A percentile compares a stretch with the other conserved stretches of the same genome.
phyloP scores from a whole-genome alignment of 2,113 vertebrate genomes.

The Leptobrachium ailaonicum region DNA sequence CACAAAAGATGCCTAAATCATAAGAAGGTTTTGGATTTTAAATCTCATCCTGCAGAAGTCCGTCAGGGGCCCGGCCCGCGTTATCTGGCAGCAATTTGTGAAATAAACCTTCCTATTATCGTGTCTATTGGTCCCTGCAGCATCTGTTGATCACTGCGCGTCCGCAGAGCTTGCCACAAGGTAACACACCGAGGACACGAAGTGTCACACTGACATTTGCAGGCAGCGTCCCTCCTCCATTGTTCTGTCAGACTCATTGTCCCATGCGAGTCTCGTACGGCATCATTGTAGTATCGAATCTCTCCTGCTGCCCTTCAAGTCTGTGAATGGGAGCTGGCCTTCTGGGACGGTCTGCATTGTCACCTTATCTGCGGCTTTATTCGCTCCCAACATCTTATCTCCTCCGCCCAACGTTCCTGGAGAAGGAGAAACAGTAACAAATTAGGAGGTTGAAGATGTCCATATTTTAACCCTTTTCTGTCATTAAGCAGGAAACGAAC shows the following conservation, averaged over 20 bases:
- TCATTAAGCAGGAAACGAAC: not conserved
- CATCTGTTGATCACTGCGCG: conserved; percentile 15
- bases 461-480: conserved; percentile 28
- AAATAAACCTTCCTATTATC: conserved; percentile 9
- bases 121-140: conserved; percentile 3
- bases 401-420: conserved; percentile 18
- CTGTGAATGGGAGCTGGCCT: conserved; percentile 36
- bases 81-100: conserved; percentile 23
- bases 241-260: conserved; percentile 45
- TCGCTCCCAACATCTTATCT: conserved; percentile 46
- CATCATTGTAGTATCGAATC: conserved; percentile 46
- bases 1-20: not conserved
- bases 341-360: conserved; percentile 37
- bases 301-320: conserved; percentile 45
- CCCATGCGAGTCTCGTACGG: conserved; percentile 27
- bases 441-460: conserved; percentile 37
- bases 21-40: not conserved
- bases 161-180: conserved; percentile 30
- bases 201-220: conserved; percentile 45
- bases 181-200: conserved; percentile 45
- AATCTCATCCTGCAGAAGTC: not conserved
- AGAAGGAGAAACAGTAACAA: conserved; percentile 31
- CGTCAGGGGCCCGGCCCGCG: not conserved
- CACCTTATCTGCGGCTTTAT: conserved; percentile 42
- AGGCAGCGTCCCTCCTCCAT: conserved; percentile 38